Evolutionary conservation across 2,113 vertebrate genomes (phyloP), one percentile per base, ranked within the genome.

Genomic region (Notothenia coriiceps): DNA sequence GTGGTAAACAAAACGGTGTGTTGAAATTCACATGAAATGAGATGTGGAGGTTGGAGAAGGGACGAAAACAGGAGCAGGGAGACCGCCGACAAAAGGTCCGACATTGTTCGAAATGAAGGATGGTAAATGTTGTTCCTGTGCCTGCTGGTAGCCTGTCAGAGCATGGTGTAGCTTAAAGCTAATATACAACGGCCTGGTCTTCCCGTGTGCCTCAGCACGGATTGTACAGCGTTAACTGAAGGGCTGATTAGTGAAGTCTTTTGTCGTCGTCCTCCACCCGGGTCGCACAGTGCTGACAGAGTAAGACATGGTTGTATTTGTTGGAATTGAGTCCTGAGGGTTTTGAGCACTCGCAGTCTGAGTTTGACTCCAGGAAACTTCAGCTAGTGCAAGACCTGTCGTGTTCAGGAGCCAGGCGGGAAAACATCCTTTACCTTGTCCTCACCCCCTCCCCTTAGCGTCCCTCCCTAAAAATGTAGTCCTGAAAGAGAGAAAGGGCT

Each of bases 311-410:
- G 76, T 89, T 77, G 79, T 61, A 65, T 82, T 83, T 74, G 87
- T 84, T 86, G 85, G 85, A 86, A 79, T 62, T 68, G 86, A 92
- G 87, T 92, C 93, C 91, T 93, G 92, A 93, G 93, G 76, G 66
- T 78, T 81, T 79, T 75, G 79, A 90, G 81, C 72, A 59, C 87
- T 83, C 84, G 79, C 81, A 81, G 84, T 80, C 82, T 40, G 35
- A 40, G 35, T 40, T 40, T 40, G 35, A 52, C 51, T 74, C 77
- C 74, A 35, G 60, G 82, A 78, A 85, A 75, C 82, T 77, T 71
- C 88, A 69, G 84, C 88, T 92, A 92, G 90, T 91, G 90, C 90
- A 90, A 91, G 86, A 86, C 76, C 73, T 75, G 89, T 86, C 80
- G 57, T 60, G 75, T 86, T 83, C 77, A 57, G 79, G 51, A 78